These are phyloP conservation scores for Epinotia ramella DNA, from an alignment of 2,888 invertebrate species.

Conservation along the genomic window DNA sequence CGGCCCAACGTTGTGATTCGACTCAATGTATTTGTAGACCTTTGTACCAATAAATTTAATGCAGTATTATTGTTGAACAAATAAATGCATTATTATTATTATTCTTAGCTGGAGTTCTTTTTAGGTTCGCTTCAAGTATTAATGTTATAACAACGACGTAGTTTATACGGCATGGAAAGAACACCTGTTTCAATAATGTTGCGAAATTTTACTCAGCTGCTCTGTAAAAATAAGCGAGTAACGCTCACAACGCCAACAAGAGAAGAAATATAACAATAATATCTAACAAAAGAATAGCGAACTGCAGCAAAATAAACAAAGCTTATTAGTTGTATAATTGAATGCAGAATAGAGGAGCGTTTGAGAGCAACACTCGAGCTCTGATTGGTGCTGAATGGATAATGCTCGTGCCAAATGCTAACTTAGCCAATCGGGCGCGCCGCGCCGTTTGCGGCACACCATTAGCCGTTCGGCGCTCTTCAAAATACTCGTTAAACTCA, in stretches of 20 bases:
- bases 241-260: conserved; percentile 14
- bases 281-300: conserved; percentile 14
- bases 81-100: no score
- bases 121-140: neutral
- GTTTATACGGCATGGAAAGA: conserved; percentile 17
- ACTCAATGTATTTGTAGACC: no score
- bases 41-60: no score
- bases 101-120: neutral
- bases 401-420: conserved; percentile 78
- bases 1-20: no score
- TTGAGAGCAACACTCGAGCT: conserved; percentile 54
- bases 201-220: conserved; percentile 20
- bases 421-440: conserved; percentile 73
- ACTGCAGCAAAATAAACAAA: conserved; percentile 49
- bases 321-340: conserved; percentile 57
- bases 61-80: no score
- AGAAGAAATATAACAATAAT: conserved; percentile 13
- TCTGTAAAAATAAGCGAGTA: conserved; percentile 19
- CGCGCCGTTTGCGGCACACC: conserved; percentile 62
- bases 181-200: conserved; percentile 27
- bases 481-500: conserved; percentile 38
- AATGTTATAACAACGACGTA: neutral
- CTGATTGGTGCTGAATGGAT: conserved; percentile 69
- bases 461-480: conserved; percentile 54
- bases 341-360: conserved; percentile 56